These are phyloP conservation scores for Coelopa pilipes DNA, from an alignment of 2,888 invertebrate genomes.

Conservation along the genomic window DNA sequence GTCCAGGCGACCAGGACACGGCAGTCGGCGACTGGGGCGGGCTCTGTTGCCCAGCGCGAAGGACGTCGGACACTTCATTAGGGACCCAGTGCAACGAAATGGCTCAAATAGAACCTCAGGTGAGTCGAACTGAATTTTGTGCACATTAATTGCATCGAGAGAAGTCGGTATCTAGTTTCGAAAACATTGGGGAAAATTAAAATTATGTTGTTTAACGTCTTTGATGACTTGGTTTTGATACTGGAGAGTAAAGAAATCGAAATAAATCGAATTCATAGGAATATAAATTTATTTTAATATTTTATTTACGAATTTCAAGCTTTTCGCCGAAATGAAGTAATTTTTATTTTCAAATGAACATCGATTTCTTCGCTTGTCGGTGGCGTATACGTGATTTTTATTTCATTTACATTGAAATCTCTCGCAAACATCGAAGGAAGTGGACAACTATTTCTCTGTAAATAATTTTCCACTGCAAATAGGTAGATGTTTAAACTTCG, in stretches of 20 bases:
- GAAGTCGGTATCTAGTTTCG: not conserved
- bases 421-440: too few relatives aligned
- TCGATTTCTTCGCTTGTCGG: not conserved
- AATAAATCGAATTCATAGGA: too few relatives aligned
- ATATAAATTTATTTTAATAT: too few relatives aligned
- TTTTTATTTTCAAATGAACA: not conserved
- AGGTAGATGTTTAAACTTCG: too few relatives aligned
- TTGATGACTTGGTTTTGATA: not conserved
- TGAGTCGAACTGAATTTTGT: not conserved
- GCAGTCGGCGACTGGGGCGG: not conserved
- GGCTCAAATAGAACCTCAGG: conserved; percentile 38
- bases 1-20: not conserved
- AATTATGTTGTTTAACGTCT: not conserved
- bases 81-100: conserved; percentile 42
- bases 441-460: too few relatives aligned
- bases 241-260: too few relatives aligned
- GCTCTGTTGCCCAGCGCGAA: conserved; percentile 19
- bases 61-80: conserved; percentile 25
- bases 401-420: too few relatives aligned
- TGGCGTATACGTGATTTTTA: too few relatives aligned
- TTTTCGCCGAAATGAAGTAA: too few relatives aligned
- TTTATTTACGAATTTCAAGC: too few relatives aligned
- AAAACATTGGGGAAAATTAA: not conserved
- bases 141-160: not conserved
- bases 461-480: too few relatives aligned